Base-by-base conservation (phyloP, 2,888 invertebrate species). In the Scrobipalpa costella region DNA sequence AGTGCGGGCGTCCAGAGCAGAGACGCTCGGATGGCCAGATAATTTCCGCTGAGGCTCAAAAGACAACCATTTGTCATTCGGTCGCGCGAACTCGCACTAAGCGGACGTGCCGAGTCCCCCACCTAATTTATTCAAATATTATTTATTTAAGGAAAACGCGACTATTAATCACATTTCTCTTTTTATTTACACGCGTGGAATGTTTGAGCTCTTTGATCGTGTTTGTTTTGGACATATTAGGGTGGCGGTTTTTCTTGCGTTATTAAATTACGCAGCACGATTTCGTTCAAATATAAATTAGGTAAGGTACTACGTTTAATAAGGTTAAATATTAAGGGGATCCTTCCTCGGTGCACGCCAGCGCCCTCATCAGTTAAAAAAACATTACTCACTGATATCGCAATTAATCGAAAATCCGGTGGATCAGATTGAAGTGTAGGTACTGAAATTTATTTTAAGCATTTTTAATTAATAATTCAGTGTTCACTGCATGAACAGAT, bases 81-180 rank as follows among this genome's bases (percentile, higher is more conserved):
- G 81, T 82, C 83, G 88, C 88, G 85, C 81, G 84, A 85, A 84
- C 84, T 84, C 82, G 78, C 78, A 79, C 75, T 77, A 72, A 81
- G 83, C 88, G 88, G 90, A 89, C 90, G 87, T 84, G 80, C 77
- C 76, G 61, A 33, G 59, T 73, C 84, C 75, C 80, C 82, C 83
- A n/a, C 83, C 85, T 89, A 90, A 90, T 90, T 90, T 91, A 90
- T 91, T 88, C 82, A 84, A 86, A 88, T 89, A 90, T 88, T 91
- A 90, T 91, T 91, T 91, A 90, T 91, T 88, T 90, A 90, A 85
- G 88, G 91, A 89, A 88, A 88, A 88, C 88, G 83, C 76, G 85
- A 81, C 86, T 83, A 89, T 91, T 90, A 90, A 91, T 91, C 90
- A 91, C 88, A 85, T 84, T 83, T 86, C 84, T 83, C 83, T 85